Base-by-base conservation (phyloP, 2,113 vertebrate genomes). In the Lampris megalopsis region DNA sequence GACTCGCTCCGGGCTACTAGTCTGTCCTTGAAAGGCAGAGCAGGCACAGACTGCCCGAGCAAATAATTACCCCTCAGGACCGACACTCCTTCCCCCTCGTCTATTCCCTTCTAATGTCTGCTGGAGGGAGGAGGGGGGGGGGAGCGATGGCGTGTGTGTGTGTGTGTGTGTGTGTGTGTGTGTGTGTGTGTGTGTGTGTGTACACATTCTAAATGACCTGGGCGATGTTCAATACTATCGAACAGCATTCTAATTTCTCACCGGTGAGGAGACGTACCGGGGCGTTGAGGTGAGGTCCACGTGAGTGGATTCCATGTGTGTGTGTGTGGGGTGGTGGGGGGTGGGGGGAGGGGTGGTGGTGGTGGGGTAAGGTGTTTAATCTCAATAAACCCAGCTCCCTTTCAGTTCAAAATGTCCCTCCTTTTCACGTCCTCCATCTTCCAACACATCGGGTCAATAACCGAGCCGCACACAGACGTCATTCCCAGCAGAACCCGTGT, bases 41-140 rank as follows among this genome's bases (percentile, higher is more conserved):
- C 82, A 75, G 64, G 79, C 77, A 81, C 84, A 87, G 90, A 86
- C 83, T 60, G 74, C 80, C 83, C 89, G 85, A 91, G 90, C 85
- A 88, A 89, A 91, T 91, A 89, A 92, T 92, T 87, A 89, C 84
- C 71, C 88, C 89, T 89, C 60, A 57, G 83, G 74, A 63, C 61
- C 66, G 79, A 82, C 81, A 80, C 5, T 9, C 64, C 49, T 67
- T 37, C 41, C 59, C 59, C 24, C 24, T 24, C 24, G 24, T 24
- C 24, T 24, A 24, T 24, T 24, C 24, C 24, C 24, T 24, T 24
- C 24, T 24, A 52, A 63, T 60, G 42, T 63, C 47, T 54, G 66
- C 73, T 78, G 59, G 64, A 61, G 48, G 49, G 49, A 54, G 65
- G 37, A 45, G 61, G 63, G 24, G 71, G 41, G 11, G 10, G 41